These are phyloP conservation scores for Eristalis intricaria DNA, from an alignment of 2,888 invertebrate genomes.

Conservation along the genomic window DNA sequence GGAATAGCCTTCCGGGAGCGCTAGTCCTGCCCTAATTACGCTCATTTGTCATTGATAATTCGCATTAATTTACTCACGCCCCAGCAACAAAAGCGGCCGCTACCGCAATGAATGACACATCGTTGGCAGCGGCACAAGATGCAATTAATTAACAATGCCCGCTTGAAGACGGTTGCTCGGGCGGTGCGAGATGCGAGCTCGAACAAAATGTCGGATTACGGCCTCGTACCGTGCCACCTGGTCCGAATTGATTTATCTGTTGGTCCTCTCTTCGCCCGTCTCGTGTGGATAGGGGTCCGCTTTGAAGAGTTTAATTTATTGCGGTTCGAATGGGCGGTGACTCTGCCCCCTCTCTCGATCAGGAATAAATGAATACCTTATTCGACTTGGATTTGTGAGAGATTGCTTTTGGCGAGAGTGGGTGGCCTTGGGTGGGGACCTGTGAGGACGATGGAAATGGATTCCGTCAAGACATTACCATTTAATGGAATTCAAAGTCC, in stretches of 20 bases:
- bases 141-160: constrained; percentile 51
- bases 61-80: constrained; percentile 36
- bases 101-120: constrained; percentile 30
- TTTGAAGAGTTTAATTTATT: constrained; percentile 29
- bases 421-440: background rate
- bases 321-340: constrained; percentile 11
- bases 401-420: constrained; percentile 6
- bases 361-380: constrained; percentile 37
- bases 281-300: background rate
- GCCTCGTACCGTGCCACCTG: constrained; percentile 14
- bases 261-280: background rate
- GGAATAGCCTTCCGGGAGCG: constrained; percentile 6
- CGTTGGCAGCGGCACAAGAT: constrained; percentile 17
- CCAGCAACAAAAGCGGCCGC: constrained; percentile 22
- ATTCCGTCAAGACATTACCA: background rate
- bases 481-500: no score
- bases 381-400: constrained; percentile 46
- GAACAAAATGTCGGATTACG: background rate
- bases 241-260: background rate
- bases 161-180: constrained; percentile 1
- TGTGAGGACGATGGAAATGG: background rate
- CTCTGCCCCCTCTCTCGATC: background rate
- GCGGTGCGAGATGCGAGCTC: constrained; percentile 2
- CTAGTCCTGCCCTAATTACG: constrained; percentile 23
- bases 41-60: constrained; percentile 43